These are phyloP conservation scores for Chromobotia macracanthus DNA, from an alignment of 2,797 vertebrate species.

Conservation along the genomic window DNA sequence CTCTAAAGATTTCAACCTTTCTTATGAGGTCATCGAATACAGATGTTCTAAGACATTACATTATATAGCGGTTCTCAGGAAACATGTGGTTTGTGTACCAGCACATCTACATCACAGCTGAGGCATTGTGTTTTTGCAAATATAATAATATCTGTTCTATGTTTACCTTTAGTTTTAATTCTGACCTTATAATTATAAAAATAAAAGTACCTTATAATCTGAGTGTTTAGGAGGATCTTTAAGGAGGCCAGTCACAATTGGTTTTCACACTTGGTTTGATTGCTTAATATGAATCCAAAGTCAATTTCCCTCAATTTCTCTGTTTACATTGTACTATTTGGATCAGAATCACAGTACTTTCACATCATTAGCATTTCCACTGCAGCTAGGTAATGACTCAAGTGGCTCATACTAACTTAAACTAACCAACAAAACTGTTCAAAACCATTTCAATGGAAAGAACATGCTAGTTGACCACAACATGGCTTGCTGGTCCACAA, in stretches of 20 bases:
- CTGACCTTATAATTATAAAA: not conserved
- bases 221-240: not conserved
- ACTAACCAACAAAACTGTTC: too few relatives aligned
- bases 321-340: slow-evolving; percentile 7
- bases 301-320: not conserved
- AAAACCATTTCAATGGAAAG: too few relatives aligned
- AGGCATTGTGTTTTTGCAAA: not conserved
- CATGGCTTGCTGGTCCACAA: too few relatives aligned
- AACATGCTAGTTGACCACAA: too few relatives aligned
- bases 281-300: not conserved
- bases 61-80: slow-evolving; percentile 21
- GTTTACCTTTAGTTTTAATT: slow-evolving; percentile 9
- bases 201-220: not conserved
- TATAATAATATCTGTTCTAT: slow-evolving; percentile 1
- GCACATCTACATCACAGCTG: not conserved
- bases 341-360: not conserved
- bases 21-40: slow-evolving; percentile 42
- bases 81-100: slow-evolving; percentile 27
- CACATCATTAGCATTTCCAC: not conserved
- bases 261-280: slow-evolving; percentile 17
- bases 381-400: too few relatives aligned
- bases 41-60: slow-evolving; percentile 30
- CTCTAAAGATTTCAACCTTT: slow-evolving; percentile 38
- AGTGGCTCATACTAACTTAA: too few relatives aligned
- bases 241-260: not conserved